Conservation (phyloP, 2,113 vertebrate genomes). For the Corydoras maculifer region DNA sequence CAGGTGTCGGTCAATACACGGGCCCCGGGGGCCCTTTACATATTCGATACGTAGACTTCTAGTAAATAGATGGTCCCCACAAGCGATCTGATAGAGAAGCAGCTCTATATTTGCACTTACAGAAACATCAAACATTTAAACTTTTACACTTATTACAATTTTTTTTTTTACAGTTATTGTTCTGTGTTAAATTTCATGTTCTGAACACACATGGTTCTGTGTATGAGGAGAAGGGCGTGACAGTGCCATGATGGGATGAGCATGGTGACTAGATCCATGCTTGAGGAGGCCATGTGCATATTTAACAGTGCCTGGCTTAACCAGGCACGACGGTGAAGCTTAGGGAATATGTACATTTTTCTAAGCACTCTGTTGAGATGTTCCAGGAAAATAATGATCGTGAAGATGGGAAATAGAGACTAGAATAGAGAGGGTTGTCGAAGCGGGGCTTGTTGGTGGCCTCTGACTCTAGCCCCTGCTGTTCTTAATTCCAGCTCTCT, state of each 20-base stretch:
- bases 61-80: too few relatives aligned
- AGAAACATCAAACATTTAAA: too few relatives aligned
- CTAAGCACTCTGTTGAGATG: conserved; percentile 30
- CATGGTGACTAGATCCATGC: conserved; percentile 22
- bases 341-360: conserved; percentile 47
- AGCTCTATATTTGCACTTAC: too few relatives aligned
- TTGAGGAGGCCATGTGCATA: conserved; percentile 48
- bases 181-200: too few relatives aligned
- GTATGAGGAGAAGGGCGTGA: conserved; percentile 10
- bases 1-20: too few relatives aligned
- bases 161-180: too few relatives aligned
- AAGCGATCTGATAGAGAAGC: too few relatives aligned
- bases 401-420: neutral
- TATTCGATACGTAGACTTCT: too few relatives aligned
- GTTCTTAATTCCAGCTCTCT: conserved; percentile 49
- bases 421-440: conserved; percentile 1
- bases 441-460: conserved; percentile 29
- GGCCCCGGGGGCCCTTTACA: too few relatives aligned
- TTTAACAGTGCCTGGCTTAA: conserved; percentile 51
- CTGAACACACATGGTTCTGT: neutral
- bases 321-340: conserved; percentile 45
- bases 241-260: conserved; percentile 13
- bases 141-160: too few relatives aligned
- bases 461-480: conserved; percentile 45
- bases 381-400: conserved; percentile 44